Base-by-base conservation (phyloP, 2,888 invertebrate genomes). In the Lasioglossum marginatum region DNA sequence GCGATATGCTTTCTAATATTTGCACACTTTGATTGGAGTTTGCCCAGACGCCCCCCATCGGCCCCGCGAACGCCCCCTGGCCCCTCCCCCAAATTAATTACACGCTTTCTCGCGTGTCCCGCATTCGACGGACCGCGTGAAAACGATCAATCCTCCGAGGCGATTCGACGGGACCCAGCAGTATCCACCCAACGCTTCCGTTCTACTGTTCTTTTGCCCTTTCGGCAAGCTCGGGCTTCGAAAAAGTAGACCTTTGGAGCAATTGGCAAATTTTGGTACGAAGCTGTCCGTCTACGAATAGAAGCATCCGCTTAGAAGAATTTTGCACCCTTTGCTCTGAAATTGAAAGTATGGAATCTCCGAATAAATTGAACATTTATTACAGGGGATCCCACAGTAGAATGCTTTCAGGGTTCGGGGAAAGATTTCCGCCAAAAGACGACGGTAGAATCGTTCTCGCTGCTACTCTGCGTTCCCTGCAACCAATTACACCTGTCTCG, bases 11-110 rank as follows among this genome's bases (percentile, higher is more conserved):
- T 91, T 91, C 91, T 91, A 91, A 91, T 92, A 92, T 92, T 92
- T 92, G 92, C 88, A 88, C 91, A 85, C 87, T 91, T 90, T 92
- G 92, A 92, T 92, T 92, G 91, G 90, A 92, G 88, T 92, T 91
- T 92, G 86, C 88, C 85, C 91, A 91, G 90, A 89, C 90, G 87
- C 83, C 76, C 85, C 48, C 83, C 86, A 79, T 27, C 60, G 27
- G 10, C 57, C 23, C 63, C 31, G 14, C 60, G 52, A n/a, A 60
- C 23, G 14, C 31, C 63, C 31, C 16, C 16, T 31, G 19, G 4
- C 66, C 34, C 4, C 34, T 16, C 66, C 31, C 2, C 66, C 68
- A 88, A 91, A 92, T 92, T 91, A 91, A 92, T 92, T 92, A 89
- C 87, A 89, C 80, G 80, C 60, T 90, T 91, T 90, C 91, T 90